phyloP scores from a whole-genome alignment of 2,888 invertebrate genomes.

The Ectobius pallidus region DNA sequence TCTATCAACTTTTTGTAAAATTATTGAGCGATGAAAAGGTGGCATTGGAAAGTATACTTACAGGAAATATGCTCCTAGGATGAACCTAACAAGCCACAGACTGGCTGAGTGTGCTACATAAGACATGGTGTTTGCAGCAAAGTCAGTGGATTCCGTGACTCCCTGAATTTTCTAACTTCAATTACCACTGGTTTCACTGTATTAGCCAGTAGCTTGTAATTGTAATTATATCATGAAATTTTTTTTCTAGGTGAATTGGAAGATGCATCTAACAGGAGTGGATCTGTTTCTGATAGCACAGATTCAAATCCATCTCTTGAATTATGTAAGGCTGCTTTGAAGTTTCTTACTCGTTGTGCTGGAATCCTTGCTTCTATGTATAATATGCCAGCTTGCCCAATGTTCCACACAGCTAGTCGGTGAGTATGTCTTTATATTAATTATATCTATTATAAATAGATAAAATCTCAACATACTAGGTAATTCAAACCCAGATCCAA shows the following conservation, averaged over 20 bases:
- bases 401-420: constrained; percentile 84
- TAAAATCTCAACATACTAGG: too few relatives aligned
- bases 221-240: neutral
- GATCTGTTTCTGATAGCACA: neutral
- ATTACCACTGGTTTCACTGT: too few relatives aligned
- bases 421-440: constrained; percentile 30
- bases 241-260: constrained; percentile 41
- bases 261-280: constrained; percentile 17
- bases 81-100: neutral
- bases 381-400: constrained; percentile 93
- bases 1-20: neutral
- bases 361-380: constrained; percentile 91
- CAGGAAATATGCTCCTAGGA: neutral
- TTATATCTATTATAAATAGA: too few relatives aligned
- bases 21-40: neutral
- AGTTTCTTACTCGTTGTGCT: constrained; percentile 84
- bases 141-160: neutral
- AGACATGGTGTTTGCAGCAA: neutral
- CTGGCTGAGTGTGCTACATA: neutral
- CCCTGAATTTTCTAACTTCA: too few relatives aligned
- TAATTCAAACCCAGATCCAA: too few relatives aligned
- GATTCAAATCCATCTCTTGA: constrained; percentile 50
- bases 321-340: constrained; percentile 79
- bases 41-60: neutral
- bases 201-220: too few relatives aligned